Percentiles rank a stretch among this genome's conserved stretches.
phyloP scores from a whole-genome alignment of 2,797 vertebrate species.

The Hyperoplus immaculatus region DNA sequence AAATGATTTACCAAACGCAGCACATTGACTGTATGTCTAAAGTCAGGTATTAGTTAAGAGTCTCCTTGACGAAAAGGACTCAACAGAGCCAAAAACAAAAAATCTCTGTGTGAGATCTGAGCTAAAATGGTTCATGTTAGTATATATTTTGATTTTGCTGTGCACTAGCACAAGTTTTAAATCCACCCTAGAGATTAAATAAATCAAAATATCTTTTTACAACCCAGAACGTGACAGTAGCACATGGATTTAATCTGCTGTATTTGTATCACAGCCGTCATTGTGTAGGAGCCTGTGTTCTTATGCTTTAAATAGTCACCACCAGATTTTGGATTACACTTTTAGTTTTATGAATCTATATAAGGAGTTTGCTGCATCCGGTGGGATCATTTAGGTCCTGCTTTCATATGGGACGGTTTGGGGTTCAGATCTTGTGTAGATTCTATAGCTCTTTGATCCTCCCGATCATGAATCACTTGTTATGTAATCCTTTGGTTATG shows the following conservation, averaged over 20 bases:
- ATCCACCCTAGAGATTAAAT: constrained; percentile 5
- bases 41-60: not conserved
- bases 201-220: constrained; percentile 31
- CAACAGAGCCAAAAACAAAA: not conserved
- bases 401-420: constrained; percentile 14
- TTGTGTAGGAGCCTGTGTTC: constrained; percentile 17
- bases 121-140: not conserved
- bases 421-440: constrained; percentile 59
- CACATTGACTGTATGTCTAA: not conserved
- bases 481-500: constrained; percentile 63
- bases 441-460: constrained; percentile 75
- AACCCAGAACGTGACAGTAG: constrained; percentile 25
- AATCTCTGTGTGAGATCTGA: not conserved
- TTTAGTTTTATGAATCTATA: constrained; percentile 7
- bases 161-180: not conserved
- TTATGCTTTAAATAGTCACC: constrained; percentile 9
- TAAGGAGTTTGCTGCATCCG: constrained; percentile 2
- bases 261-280: constrained; percentile 25
- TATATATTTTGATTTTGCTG: not conserved
- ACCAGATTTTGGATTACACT: not conserved
- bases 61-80: not conserved
- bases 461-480: constrained; percentile 56
- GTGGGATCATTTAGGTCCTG: constrained; percentile 13
- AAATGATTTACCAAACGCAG: constrained; percentile 8
- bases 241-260: constrained; percentile 28